A percentile compares a stretch with the other conserved stretches of the same genome.
phyloP scores from a whole-genome alignment of 2,888 invertebrate species.

The Leptinotarsa tumamoca region DNA sequence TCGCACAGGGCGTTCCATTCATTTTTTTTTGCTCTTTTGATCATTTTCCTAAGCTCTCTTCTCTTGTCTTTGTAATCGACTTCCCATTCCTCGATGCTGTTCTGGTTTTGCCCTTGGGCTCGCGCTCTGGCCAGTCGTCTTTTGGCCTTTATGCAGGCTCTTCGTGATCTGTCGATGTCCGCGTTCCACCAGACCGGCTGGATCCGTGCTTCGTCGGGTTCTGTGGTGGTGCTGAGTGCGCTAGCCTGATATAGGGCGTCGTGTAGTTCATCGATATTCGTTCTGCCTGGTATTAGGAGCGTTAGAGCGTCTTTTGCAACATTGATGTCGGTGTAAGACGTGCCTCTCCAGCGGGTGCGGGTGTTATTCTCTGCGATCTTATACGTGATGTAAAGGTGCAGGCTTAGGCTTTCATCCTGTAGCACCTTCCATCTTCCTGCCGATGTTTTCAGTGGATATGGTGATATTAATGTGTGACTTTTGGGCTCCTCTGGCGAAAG shows the following conservation, averaged over 20 bases:
- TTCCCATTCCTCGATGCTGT: background rate
- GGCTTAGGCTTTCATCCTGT: conserved; percentile 20
- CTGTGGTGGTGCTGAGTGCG: background rate
- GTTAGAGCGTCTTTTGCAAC: background rate
- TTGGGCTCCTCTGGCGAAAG: conserved; percentile 6
- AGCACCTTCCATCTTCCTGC: conserved; percentile 17
- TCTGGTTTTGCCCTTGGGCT: background rate
- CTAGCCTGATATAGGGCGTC: too few species aligned
- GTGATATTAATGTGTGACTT: conserved; percentile 2
- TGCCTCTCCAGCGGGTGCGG: background rate
- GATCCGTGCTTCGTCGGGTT: background rate
- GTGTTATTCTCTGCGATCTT: background rate
- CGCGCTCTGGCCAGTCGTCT: background rate
- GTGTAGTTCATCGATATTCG: background rate
- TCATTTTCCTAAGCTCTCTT: background rate
- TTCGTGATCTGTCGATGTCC: background rate
- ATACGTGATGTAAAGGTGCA: conserved; percentile 15
- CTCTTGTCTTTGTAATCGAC: background rate
- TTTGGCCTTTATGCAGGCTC: conserved; percentile 9
- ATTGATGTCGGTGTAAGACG: background rate
- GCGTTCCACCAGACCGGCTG: conserved; percentile 20
- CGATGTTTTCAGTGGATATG: background rate
- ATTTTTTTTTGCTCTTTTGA: background rate
- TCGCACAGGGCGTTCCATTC: conserved; percentile 12
- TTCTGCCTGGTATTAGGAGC: background rate